Evolutionary conservation across 2,888 invertebrate genomes (phyloP), one percentile per base, ranked within the genome.

Genomic region (Apamea anceps): DNA sequence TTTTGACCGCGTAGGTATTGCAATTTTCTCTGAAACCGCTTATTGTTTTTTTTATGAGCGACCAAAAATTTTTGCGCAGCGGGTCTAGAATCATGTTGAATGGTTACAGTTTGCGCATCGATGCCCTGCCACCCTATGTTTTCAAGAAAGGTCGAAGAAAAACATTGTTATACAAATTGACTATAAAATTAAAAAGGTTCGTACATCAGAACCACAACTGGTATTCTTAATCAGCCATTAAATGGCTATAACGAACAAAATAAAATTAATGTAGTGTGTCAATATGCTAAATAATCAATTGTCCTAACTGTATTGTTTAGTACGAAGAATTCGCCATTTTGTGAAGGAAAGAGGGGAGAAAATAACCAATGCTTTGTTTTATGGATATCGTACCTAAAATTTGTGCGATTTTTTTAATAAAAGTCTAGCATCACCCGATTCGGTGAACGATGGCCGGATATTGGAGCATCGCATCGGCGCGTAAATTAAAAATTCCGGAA

Each of bases 401-500:
- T 76, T 70, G 42, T 72, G 62, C 68, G 45, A 77, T 78, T 82
- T 82, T 86, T 88, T 81, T 62, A 81, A 79, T 80, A 80, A 89
- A 88, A 85, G 72, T 79, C 81, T 86, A 84, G 81, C 81, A 81
- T 72, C 85, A 85, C n/a, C 68, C 85, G 79, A 82, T 86, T 85
- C 85, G 78, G 83, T 81, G 87, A 91, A 88, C 91, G 90, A 93
- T 91, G 88, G 86, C 89, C 92, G 91, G 93, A 94, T 93, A 93
- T 93, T 94, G 93, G 88, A 93, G 91, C 91, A 82, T 82, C 84
- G 89, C 86, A 89, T 91, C 86, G 90, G 85, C 88, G 92, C 92
- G 92, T 90, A 93, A 93, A 94, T 93, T 93, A 93, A 93, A 93
- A 93, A 93, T 93, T 92, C 93, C 92, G 89, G 91, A 91, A 90